Base-by-base conservation (phyloP, 2,888 invertebrate species). In the Dolichopus griseipennis region DNA sequence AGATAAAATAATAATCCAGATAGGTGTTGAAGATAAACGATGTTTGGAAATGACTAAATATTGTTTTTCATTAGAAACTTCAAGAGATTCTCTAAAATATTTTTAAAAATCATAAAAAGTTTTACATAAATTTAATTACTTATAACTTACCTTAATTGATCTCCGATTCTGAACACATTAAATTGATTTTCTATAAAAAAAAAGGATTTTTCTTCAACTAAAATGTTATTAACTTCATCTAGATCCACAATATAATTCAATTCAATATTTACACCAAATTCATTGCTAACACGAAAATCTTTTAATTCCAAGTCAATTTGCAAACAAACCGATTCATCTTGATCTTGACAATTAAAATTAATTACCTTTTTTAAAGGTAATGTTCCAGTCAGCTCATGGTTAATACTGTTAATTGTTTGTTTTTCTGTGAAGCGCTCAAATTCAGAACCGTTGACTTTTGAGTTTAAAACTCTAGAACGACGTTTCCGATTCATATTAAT, bases 1-100 rank as follows among this genome's bases (percentile, higher is more conserved):
- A 2, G 84, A 78, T 3, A 83, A 70, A 61, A 84, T 79, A 66
- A 80, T 79, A 64, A 83, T 78, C 84, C 84, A 84, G 18, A 81
- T 75, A 22, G 80, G 81, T 27, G 79, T 74, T 8, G 69, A 71
- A 6, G 74, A 75, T 6, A 76, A 71, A 66, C 77, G 74, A 75
- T 81, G 78, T 69, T 81, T 81, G 20, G 79, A 81, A 70, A 81
- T 78, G 20, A 81, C 76, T 69, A 79, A 80, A 63, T 81, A 78
- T 37, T 79, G 79, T 20, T 79, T 76, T 63, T 76, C 77, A 37
- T 76, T 75, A 37, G 72, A 75, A 2, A 81, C 73, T 7, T 72
- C 71, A 41, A 79, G 68, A 0, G 78, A 73, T 61, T 70, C 75
- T 7, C 76, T 74, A 43, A 12, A 71, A 66, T 27, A 21, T 21